phyloP scores from a whole-genome alignment of 2,888 invertebrate genomes.

The Lasius fuliginosus region DNA sequence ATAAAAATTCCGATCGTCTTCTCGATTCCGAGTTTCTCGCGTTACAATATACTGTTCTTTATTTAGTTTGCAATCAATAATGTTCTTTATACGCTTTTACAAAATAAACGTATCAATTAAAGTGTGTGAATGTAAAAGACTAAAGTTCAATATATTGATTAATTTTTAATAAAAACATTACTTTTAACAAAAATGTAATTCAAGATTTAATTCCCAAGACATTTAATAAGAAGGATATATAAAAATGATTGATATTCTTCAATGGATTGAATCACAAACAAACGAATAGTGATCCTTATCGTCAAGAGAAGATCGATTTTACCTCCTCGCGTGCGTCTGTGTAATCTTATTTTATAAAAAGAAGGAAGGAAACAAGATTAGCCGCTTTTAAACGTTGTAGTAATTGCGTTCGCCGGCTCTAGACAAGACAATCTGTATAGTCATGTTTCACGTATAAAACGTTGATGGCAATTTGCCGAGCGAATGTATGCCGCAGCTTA shows the following conservation, averaged over 20 bases:
- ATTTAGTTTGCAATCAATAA: conserved; percentile 54
- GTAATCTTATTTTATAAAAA: neutral
- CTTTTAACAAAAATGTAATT: neutral
- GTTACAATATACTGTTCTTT: conserved; percentile 36
- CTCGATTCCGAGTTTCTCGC: conserved; percentile 9
- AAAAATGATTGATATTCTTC: neutral
- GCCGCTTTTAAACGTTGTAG: neutral
- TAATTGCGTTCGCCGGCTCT: neutral
- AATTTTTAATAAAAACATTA: neutral
- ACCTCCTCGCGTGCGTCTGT: neutral
- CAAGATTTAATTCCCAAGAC: neutral
- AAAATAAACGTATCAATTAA: neutral
- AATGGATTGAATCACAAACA: neutral
- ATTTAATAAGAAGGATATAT: neutral
- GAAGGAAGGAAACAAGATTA: neutral
- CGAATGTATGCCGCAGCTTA: conserved; percentile 39
- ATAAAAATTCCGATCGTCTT: neutral
- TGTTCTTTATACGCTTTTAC: neutral
- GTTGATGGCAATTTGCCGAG: conserved; percentile 36
- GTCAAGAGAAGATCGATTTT: neutral
- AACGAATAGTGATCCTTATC: neutral
- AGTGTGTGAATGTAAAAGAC: neutral
- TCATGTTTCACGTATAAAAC: conserved; percentile 38
- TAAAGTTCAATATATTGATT: neutral
- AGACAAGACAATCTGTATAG: neutral